Evolutionary conservation across 1,140 invertebrate species (phyloP), one percentile per base, ranked within the genome.

Genomic region (Reticulitermes speratus): DNA sequence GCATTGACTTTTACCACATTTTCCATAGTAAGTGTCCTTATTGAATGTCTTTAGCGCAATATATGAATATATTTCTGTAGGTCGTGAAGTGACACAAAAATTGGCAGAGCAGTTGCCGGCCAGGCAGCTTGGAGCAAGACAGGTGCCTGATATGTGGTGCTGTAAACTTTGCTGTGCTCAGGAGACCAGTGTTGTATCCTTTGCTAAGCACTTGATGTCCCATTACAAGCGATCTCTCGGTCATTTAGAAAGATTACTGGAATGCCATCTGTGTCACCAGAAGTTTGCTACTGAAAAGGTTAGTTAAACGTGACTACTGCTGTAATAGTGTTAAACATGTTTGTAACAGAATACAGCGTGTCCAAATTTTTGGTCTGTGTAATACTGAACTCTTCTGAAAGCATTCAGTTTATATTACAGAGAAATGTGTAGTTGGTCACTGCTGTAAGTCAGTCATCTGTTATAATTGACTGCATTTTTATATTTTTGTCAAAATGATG

Each of bases 181-280:
- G 14, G 85, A 86, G 14, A 52, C 81, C 30, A 87, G 88, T 21
- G 88, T 89, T 14, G 87, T 88, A 12, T 69, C 87, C 44, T 90
- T 90, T 87, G 90, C 90, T 11, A 88, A 86, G 85, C 90, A 91
- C 87, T 86, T 90, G 45, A 89, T 89, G 87, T 87, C 88, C 32
- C 90, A 91, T 85, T 90, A 90, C 86, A 90, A 90, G 87, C 82
- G 85, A 30, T 52, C 52, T 3, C 21, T 83, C 25, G 32, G 38
- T 23, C 55, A n/a, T 38, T 23, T 44, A 81, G 55, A 14, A 81
- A 84, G 5, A n/a, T 69, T 84, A 25, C 44, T 48, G 65, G 65
- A 75, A 75, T 87, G 87, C 55, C 81, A 82, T 44, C 21, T 86
- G 3, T 87, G 87, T 82, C 23, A 84, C 3, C 81, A 86, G 52